Base-by-base conservation (phyloP, 2,113 vertebrate species). In the Sialia sialis region DNA sequence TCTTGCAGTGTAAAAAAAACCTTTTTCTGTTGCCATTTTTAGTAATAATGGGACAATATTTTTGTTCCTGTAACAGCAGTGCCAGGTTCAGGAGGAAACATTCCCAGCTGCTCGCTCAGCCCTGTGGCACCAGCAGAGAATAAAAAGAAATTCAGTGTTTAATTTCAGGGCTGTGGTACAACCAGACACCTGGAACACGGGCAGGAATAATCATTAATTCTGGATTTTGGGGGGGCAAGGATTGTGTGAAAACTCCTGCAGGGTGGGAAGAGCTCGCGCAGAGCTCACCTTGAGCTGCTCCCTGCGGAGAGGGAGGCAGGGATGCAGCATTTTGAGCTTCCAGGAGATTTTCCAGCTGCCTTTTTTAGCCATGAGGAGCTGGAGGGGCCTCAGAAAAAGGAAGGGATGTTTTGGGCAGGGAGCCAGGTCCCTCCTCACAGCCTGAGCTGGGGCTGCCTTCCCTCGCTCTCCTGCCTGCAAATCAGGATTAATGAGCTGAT, bases 311-410 rank as follows among this genome's bases (percentile, higher is more conserved):
- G 29, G 23, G 13, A 74, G 52, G 67, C 10, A 62, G 78, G 32
- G n/a, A 60, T 30, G 44, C 41, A 72, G 68, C 23, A 8, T 21
- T 80, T 56, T 10, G 66, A 66, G 15, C 77, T 90, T 52, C 59
- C 54, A 87, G 54, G 39, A 21, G 29, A 3, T 70, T 92, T 90
- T 48, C 77, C 74, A 76, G 2, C 44, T 92, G 94, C 93, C 95
- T 94, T 94, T 94, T 97, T 92, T 90, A 93, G 89, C 87, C 25
- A 73, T 80, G 70, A 44, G 82, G 15, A 72, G 79, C 72, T 58
- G 51, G 52, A 96, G 93, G 59, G 85, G 91, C 94, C 96, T 93
- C 93, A 49, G 76, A 63, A 77, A 44, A 85, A 72, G 8, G 63
- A 85, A 93, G 60, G 4, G 10, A 89, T 78, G 94, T 29, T 39